A percentile compares a stretch with the other conserved stretches of the same genome.
Evolutionary conservation across 2,797 vertebrate genomes (phyloP).

Genomic region (Oreortyx pictus): DNA sequence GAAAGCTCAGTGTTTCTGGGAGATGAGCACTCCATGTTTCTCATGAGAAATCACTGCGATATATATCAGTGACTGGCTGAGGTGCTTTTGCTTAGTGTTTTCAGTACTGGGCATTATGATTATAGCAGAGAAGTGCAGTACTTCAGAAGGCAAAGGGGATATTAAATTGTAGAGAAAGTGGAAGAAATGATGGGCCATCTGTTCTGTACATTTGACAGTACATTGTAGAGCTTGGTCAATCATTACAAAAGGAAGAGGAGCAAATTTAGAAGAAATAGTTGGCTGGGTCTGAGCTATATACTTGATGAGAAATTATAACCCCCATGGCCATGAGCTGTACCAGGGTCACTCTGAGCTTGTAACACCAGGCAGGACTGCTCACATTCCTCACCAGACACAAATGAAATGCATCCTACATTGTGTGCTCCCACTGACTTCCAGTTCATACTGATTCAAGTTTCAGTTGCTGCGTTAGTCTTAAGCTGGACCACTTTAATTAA

Average conservation of each 20-base stretch:
- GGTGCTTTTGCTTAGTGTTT: neutral
- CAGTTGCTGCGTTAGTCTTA: neutral
- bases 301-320: neutral
- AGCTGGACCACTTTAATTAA: neutral
- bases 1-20: conserved; percentile 14
- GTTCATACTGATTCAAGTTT: neutral
- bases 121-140: neutral
- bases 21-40: neutral
- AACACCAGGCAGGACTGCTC: neutral
- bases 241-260: rapidly evolving
- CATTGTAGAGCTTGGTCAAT: neutral
- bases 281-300: neutral
- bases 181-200: neutral
- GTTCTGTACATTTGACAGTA: neutral
- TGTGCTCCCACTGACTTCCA: neutral
- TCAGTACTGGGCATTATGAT: neutral
- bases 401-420: rapidly evolving
- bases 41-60: neutral
- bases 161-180: neutral
- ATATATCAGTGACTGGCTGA: neutral
- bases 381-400: neutral
- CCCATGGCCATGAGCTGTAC: rapidly evolving
- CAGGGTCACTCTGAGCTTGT: neutral
- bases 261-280: neutral
- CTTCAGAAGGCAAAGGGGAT: conserved; percentile 10